phyloP scores from a whole-genome alignment of 1,140 invertebrate species.

The Rhagoletis zephyria region DNA sequence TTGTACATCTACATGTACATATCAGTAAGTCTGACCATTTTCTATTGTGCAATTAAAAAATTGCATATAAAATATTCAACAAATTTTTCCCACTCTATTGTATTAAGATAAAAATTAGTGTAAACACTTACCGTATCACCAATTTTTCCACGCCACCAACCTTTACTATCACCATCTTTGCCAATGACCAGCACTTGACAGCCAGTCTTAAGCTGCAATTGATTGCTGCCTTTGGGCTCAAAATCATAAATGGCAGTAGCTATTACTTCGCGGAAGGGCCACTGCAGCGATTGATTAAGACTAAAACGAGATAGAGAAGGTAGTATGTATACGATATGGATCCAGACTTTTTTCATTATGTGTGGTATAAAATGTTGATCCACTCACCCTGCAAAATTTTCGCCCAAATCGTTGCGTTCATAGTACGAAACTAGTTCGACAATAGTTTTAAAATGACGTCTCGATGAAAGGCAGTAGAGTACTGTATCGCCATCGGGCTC shows the following conservation, averaged over 20 bases:
- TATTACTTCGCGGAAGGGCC: conserved; percentile 83
- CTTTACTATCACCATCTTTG: conserved; percentile 84
- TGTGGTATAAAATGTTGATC: not conserved
- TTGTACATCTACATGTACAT: too few species aligned
- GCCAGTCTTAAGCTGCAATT: conserved; percentile 84
- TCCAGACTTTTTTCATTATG: not conserved
- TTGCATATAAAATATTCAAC: too few species aligned
- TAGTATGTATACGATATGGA: not conserved
- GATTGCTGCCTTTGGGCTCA: conserved; percentile 81
- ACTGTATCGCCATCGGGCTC: conserved; percentile 76
- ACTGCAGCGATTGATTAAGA: conserved; percentile 82
- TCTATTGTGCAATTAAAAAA: too few species aligned
- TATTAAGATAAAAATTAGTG: too few species aligned
- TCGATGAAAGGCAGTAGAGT: conserved; percentile 88
- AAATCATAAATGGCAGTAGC: conserved; percentile 85
- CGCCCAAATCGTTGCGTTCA: conserved; percentile 87
- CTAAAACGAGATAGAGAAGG: conserved; percentile 71
- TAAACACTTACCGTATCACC: conserved; percentile 75
- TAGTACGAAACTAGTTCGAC: conserved; percentile 92
- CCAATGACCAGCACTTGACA: conserved; percentile 85
- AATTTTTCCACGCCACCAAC: conserved; percentile 87
- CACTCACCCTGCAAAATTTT: conserved; percentile 89
- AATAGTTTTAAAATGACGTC: conserved; percentile 90
- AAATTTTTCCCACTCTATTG: not conserved
- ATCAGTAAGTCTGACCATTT: too few species aligned